Evolutionary conservation across 2,888 invertebrate genomes (phyloP).

Genomic region (Drosophila stalkeri): DNA sequence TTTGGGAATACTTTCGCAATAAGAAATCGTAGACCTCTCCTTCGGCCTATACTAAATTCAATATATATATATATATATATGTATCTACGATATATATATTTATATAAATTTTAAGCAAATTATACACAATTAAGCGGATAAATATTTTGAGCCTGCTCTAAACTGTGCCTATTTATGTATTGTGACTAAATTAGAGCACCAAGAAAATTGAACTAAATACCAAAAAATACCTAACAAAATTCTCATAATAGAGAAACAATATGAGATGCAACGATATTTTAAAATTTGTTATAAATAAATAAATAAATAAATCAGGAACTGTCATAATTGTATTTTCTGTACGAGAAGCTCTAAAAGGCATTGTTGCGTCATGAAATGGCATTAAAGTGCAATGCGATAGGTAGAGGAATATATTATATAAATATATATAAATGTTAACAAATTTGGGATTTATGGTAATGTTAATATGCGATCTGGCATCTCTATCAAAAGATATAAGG

Average conservation of each 20-base stretch:
- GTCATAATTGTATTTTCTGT: no score
- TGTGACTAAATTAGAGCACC: neutral
- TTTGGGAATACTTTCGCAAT: constrained; percentile 67
- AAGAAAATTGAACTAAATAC: no score
- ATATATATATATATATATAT: neutral
- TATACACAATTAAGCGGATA: neutral
- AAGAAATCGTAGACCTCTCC: constrained; percentile 50
- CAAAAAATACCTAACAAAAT: neutral
- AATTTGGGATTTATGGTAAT: no score
- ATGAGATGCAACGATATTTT: neutral
- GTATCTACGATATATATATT: neutral
- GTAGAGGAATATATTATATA: no score
- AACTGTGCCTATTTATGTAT: neutral
- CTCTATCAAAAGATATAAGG: no score
- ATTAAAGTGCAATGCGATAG: no score
- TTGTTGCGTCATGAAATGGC: no score
- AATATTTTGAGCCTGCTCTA: neutral
- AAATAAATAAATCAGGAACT: neutral
- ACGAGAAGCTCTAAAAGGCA: no score
- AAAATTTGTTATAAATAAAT: neutral
- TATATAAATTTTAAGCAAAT: neutral
- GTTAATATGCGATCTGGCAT: no score
- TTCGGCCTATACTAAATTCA: neutral
- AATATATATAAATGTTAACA: no score
- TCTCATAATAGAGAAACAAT: neutral